Evolutionary conservation across 2,113 vertebrate species (phyloP).

Genomic region (Grammomys surdaster): DNA sequence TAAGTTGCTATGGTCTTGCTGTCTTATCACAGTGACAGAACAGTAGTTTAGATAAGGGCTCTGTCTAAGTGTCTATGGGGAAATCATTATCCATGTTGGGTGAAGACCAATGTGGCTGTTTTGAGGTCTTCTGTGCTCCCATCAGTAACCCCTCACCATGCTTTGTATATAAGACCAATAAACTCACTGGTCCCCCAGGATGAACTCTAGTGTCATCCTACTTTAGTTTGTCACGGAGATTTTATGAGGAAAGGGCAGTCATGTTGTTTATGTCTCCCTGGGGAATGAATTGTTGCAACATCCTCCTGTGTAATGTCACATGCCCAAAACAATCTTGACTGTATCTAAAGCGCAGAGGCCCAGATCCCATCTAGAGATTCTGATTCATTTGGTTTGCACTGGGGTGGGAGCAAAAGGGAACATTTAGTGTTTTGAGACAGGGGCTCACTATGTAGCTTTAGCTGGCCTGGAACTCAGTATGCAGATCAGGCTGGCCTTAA

Average conservation of each 20-base stretch:
- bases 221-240: background rate
- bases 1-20: background rate
- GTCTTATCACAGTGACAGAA: background rate
- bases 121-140: background rate
- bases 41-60: background rate
- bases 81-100: background rate
- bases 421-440: background rate
- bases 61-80: background rate
- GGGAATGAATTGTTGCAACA: background rate
- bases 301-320: background rate
- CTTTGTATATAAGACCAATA: background rate
- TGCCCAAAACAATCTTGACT: background rate
- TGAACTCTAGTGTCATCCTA: background rate
- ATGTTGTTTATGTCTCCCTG: background rate
- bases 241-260: background rate
- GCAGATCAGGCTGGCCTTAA: background rate
- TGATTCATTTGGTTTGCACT: background rate
- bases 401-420: background rate
- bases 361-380: background rate
- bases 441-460: background rate
- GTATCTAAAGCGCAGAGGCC: background rate
- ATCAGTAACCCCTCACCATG: background rate
- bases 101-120: background rate
- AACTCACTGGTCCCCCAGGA: background rate
- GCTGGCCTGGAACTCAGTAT: background rate